A percentile compares a stretch with the other conserved stretches of the same genome.
Conservation (phyloP, 2,113 vertebrate species). For the Shinisaurus crocodilurus region DNA sequence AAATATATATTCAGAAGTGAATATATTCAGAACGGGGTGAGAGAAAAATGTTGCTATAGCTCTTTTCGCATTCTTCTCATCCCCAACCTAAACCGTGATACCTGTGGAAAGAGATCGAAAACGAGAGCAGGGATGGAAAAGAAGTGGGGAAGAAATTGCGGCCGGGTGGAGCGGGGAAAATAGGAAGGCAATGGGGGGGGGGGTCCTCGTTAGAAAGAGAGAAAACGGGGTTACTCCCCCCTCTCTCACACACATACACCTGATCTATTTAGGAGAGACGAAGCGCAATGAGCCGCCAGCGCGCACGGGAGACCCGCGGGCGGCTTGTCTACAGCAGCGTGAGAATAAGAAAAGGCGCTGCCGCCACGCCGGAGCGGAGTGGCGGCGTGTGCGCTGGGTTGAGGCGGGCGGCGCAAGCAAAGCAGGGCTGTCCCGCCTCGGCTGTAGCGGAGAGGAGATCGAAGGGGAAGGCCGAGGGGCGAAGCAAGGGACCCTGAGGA, state of each 20-base stretch:
- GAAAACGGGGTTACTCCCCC: too few relatives aligned
- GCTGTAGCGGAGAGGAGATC: not conserved
- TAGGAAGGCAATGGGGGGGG: not conserved
- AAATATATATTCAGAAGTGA: not conserved
- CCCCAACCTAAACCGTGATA: not conserved
- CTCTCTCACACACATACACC: too few relatives aligned
- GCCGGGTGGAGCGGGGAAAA: not conserved
- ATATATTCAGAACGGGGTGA: too few relatives aligned
- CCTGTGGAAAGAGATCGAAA: not conserved
- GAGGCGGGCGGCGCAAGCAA: not conserved
- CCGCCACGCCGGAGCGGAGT: not conserved
- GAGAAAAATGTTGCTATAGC: not conserved
- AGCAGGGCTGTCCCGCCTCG: not conserved
- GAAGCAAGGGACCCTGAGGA: not conserved
- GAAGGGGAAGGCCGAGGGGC: not conserved
- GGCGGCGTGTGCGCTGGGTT: not conserved
- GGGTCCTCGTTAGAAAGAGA: not conserved
- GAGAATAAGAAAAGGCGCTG: not conserved
- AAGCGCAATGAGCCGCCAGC: not conserved
- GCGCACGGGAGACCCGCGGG: not conserved
- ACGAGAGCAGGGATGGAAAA: not conserved
- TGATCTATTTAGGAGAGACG: not conserved
- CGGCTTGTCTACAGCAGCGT: not conserved
- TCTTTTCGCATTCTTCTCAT: not conserved
- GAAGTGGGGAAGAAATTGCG: not conserved